Evolutionary conservation across 1,140 invertebrate species (phyloP).

Genomic region (Drosophila melanica): DNA sequence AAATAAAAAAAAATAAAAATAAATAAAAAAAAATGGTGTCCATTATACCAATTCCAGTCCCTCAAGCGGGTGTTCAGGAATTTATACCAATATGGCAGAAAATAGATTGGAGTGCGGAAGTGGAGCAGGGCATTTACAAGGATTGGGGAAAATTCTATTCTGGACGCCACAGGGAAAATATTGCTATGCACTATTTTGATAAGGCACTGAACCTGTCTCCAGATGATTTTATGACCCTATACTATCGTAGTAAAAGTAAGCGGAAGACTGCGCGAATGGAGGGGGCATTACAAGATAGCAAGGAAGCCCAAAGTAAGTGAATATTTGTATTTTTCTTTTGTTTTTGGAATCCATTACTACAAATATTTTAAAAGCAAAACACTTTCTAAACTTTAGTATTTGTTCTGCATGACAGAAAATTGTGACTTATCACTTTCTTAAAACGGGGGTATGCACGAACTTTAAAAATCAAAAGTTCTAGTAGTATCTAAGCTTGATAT

Average conservation of each 20-base stretch:
- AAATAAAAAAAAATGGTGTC: conserved; percentile 42
- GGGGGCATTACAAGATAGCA: conserved; percentile 51
- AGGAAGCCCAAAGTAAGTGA: conserved; percentile 54
- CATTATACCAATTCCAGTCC: conserved; percentile 15
- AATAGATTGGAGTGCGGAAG: conserved; percentile 69
- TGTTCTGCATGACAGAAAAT: no score
- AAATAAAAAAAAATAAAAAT: conserved; percentile 21
- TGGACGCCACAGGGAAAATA: conserved; percentile 50
- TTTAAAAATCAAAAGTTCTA: no score
- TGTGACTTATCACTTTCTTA: no score
- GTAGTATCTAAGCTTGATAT: no score
- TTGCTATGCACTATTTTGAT: conserved; percentile 65
- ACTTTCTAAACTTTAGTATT: no score
- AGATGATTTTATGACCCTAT: conserved; percentile 57
- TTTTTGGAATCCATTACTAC: no score
- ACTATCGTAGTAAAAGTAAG: conserved; percentile 59
- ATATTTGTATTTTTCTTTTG: no score
- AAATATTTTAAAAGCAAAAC: no score
- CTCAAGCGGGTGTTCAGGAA: conserved; percentile 6
- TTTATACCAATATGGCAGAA: conserved; percentile 53
- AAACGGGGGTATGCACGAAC: no score
- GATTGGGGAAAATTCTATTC: conserved; percentile 75
- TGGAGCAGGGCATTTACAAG: conserved; percentile 64
- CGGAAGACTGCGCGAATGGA: conserved; percentile 55
- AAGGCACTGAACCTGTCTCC: conserved; percentile 54